These are phyloP conservation scores for Zaprionus obscuricornis DNA, from an alignment of 2,888 invertebrate species.

Conservation along the genomic window DNA sequence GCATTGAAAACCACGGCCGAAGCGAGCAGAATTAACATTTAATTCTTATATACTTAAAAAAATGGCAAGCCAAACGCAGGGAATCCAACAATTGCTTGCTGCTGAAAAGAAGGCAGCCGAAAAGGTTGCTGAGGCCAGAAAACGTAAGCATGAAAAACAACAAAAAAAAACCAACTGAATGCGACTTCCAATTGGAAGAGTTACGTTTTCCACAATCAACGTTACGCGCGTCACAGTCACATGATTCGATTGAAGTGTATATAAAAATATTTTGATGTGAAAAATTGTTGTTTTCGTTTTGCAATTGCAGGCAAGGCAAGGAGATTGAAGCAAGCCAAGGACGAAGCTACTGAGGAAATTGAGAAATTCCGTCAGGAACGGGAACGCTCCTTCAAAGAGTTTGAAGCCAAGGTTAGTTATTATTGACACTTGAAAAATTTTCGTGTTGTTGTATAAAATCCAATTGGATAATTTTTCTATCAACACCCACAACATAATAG, in stretches of 20 bases:
- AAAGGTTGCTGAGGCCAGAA: conserved; percentile 98
- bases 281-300: too few relatives aligned
- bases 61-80: conserved; percentile 99
- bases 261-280: conserved; percentile 34
- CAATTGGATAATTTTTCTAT: neutral
- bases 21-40: conserved; percentile 26
- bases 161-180: too few relatives aligned
- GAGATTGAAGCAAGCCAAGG: conserved; percentile 99
- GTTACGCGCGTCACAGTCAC: conserved; percentile 71
- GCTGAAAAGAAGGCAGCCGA: conserved; percentile 99
- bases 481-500: conserved; percentile 83
- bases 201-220: conserved; percentile 48
- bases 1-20: conserved; percentile 59
- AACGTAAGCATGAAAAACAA: conserved; percentile 89
- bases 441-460: neutral
- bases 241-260: conserved; percentile 63
- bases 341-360: conserved; percentile 99
- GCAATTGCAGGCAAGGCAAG: conserved; percentile 93
- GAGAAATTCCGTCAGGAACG: conserved; percentile 98
- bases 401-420: conserved; percentile 91
- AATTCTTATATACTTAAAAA: conserved; percentile 54
- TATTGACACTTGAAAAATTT: conserved; percentile 43
- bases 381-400: conserved; percentile 95
- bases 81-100: conserved; percentile 98
- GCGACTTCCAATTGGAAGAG: conserved; percentile 39